Base-by-base conservation (phyloP, 2,797 vertebrate species). In the Heterohyrax brucei region DNA sequence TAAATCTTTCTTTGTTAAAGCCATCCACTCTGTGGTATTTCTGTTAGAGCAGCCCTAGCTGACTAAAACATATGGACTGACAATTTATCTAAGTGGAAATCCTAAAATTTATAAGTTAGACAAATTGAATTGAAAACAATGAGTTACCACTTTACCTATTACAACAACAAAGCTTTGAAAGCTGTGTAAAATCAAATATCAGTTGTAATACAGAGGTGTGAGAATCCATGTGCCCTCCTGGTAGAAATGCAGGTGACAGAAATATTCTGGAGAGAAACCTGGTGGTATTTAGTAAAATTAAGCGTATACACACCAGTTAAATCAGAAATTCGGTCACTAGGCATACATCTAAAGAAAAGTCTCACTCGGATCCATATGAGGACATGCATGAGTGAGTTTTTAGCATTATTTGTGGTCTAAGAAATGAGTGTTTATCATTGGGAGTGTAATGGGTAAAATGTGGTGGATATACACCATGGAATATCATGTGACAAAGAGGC, bases 121-220 rank as follows among this genome's bases (percentile, higher is more conserved):
- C 12, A 84, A 56, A 85, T 75, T 75, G n/a, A 30, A 19, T 79
- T 56, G 30, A 73, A 79, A 84, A 44, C 62, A 13, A 53, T 77
- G 30, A 18, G 14, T 1, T 62, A 85, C 5, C 8, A 30, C n/a
- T 79, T 85, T 30, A 26, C 10, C 19, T 68, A 39, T 39, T 73
- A 59, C 46, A 39, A 26, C 10, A 1, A 21, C 30, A 3, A 70
- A 61, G 46, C 44, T 13, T n/a, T 26, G 30, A 84, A 50, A 66
- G 12, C 13, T 81, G 24, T 1, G 10, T 53, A 28, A 26, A 4
- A 19, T 1, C 30, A 75, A 30, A 13, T 39, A 33, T 4, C 22
- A 50, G 30, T 7, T 3, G 7, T 10, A 8, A 18, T 1, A 2
- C 21, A 2, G 1, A 2, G n/a, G 10, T 39, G 5, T 2, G 28